Base-by-base conservation (phyloP, 2,113 vertebrate genomes). In the Colius striatus region DNA sequence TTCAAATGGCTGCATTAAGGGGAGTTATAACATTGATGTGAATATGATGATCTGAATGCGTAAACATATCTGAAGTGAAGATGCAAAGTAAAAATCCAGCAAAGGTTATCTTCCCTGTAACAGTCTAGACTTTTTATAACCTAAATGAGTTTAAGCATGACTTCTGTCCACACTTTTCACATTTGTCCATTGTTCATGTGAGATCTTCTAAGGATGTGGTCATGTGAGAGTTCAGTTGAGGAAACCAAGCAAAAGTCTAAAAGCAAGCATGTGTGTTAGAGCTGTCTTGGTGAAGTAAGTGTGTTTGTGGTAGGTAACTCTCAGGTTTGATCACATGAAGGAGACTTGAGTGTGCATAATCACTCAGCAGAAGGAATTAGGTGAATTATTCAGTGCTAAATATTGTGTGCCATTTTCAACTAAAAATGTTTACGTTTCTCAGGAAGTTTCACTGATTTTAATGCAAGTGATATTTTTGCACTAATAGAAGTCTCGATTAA, bases 181-280 rank as follows among this genome's bases (percentile, higher is more conserved):
- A 10, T 79, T 78, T 94, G 20, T 48, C 15, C 12, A 3, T 61
- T 61, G 41, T 48, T 50, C 8, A 5, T 27, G 48, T 38, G 60
- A 5, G 29, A 67, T 62, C 26, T 86, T 86, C 53, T 38, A 38
- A 36, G 17, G 61, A 23, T 20, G 25, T 20, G 38, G 10, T 57
- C 27, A 2, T 47, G 9, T 13, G 14, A 30, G 21, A 68, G 21
- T 51, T 71, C 30, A 70, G 36, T 2, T 65, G 47, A 17, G 67
- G 34, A 77, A 70, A 63, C 10, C 48, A 11, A 63, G 14, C 22
- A 90, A 66, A 90, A 86, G 11, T 29, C 29, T 63, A 12, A 62
- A 80, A 38, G 29, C 71, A 29, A 62, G 9, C 1, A 0, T 27
- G 21, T 0, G 1, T 3, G 1, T 53, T 41, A 74, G 47, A 55